Conservation (phyloP, 2,888 invertebrate genomes). For the Timandra comae region DNA sequence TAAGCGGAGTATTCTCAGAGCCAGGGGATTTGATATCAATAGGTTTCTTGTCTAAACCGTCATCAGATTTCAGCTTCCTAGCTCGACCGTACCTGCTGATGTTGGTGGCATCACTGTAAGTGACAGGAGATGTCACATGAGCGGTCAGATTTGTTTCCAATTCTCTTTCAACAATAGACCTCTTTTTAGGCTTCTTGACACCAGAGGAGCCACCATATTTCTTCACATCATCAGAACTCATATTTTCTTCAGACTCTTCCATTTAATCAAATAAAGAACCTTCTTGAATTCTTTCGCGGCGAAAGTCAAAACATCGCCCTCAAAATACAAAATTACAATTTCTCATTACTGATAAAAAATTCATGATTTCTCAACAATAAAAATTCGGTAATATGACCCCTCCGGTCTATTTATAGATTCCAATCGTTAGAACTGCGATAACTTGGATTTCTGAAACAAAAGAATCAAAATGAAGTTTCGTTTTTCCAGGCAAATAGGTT, state of each 20-base stretch:
- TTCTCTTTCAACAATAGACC: slow-evolving; percentile 61
- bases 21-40: slow-evolving; percentile 39
- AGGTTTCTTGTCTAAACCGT: slow-evolving; percentile 39
- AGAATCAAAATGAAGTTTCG: slow-evolving; percentile 71
- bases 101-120: slow-evolving; percentile 35
- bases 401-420: slow-evolving; percentile 28
- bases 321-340: slow-evolving; percentile 33
- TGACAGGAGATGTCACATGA: slow-evolving; percentile 51
- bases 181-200: slow-evolving; percentile 56
- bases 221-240: slow-evolving; percentile 43
- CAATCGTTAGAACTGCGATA: slow-evolving; percentile 29
- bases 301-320: slow-evolving; percentile 19
- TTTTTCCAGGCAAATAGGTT: slow-evolving; percentile 52
- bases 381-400: slow-evolving; percentile 24
- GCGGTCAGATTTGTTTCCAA: slow-evolving; percentile 63
- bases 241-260: slow-evolving; percentile 59
- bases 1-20: slow-evolving; percentile 40
- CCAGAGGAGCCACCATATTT: slow-evolving; percentile 27
- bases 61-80: slow-evolving; percentile 68
- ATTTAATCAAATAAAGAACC: slow-evolving; percentile 29
- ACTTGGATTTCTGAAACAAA: slow-evolving; percentile 57
- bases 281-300: too few species aligned
- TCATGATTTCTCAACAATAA: background rate
- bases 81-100: slow-evolving; percentile 79
- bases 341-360: slow-evolving; percentile 14